These are phyloP conservation scores for Syrphus vitripennis DNA, from an alignment of 2,888 invertebrate species.

Conservation along the genomic window DNA sequence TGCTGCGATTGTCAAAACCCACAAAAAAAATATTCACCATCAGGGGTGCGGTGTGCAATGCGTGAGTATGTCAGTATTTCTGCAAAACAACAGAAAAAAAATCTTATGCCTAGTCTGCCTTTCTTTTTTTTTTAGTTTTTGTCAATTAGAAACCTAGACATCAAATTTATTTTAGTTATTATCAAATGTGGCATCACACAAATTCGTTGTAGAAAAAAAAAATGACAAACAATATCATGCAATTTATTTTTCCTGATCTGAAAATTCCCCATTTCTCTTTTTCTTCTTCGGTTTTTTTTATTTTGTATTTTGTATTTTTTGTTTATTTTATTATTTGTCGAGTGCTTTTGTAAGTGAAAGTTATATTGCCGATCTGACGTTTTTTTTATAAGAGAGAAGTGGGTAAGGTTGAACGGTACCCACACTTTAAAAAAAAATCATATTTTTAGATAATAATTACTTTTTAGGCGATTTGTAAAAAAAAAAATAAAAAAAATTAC, in stretches of 20 bases:
- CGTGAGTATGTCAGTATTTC: conserved; percentile 19
- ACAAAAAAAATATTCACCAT: background rate
- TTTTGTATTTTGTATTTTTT: background rate
- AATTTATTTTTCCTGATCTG: conserved; percentile 35
- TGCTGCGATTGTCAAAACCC: conserved; percentile 44
- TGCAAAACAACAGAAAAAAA: background rate
- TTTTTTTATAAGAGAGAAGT: background rate
- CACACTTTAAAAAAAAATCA: background rate
- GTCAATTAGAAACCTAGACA: conserved; percentile 45
- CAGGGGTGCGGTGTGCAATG: conserved; percentile 1
- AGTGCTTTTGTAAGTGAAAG: conserved; percentile 56
- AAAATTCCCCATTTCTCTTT: conserved; percentile 42
- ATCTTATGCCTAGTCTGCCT: conserved; percentile 8
- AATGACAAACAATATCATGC: background rate
- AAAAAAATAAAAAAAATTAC: too few species aligned
- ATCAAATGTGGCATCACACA: conserved; percentile 56
- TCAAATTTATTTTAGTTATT: conserved; percentile 60
- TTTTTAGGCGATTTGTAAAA: too few species aligned
- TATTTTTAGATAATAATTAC: too few species aligned
- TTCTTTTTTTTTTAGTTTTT: conserved; percentile 3
- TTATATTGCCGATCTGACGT: conserved; percentile 17
- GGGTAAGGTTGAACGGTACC: background rate
- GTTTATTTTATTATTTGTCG: conserved; percentile 12
- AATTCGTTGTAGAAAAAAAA: background rate
- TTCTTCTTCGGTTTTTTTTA: conserved; percentile 12